phyloP scores from a whole-genome alignment of 2,888 invertebrate species.

The Strigamia maritima region DNA sequence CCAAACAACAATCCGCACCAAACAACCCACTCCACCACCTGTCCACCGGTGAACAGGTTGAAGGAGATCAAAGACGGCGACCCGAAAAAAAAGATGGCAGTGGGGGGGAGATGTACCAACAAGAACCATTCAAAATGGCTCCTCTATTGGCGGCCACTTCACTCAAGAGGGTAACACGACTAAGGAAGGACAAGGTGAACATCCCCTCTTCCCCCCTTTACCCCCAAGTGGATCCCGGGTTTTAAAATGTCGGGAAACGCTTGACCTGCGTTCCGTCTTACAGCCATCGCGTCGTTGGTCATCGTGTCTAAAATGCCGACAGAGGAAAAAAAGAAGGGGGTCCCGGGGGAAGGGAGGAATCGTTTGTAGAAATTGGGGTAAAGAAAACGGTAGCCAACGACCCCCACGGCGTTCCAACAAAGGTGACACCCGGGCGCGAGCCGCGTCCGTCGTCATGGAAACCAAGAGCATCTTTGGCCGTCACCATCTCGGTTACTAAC shows the following conservation, averaged over 20 bases:
- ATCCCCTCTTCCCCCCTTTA: neutral
- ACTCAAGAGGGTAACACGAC: slow-evolving; percentile 35
- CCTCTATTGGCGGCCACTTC: slow-evolving; percentile 35
- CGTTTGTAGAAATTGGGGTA: neutral
- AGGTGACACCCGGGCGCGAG: slow-evolving; percentile 34
- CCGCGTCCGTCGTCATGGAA: slow-evolving; percentile 31
- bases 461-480: slow-evolving; percentile 16
- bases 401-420: slow-evolving; percentile 15
- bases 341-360: neutral
- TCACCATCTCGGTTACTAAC: slow-evolving; percentile 2
- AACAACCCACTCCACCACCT: slow-evolving; percentile 28
- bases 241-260: slow-evolving; percentile 24
- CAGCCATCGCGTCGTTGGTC: slow-evolving; percentile 25
- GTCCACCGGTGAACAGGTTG: slow-evolving; percentile 28
- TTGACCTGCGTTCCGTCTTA: slow-evolving; percentile 26
- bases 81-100: neutral
- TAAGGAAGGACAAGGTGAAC: neutral
- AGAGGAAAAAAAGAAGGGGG: neutral
- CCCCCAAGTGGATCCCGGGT: slow-evolving; percentile 15
- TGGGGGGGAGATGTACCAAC: slow-evolving; percentile 17
- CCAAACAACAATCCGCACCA: neutral
- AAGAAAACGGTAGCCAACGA: slow-evolving; percentile 13
- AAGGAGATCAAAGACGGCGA: slow-evolving; percentile 19
- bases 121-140: slow-evolving; percentile 23
- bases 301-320: slow-evolving; percentile 24